Evolutionary conservation across 2,888 invertebrate genomes (phyloP).

Genomic region (Lepidocyrtinus sp.): DNA sequence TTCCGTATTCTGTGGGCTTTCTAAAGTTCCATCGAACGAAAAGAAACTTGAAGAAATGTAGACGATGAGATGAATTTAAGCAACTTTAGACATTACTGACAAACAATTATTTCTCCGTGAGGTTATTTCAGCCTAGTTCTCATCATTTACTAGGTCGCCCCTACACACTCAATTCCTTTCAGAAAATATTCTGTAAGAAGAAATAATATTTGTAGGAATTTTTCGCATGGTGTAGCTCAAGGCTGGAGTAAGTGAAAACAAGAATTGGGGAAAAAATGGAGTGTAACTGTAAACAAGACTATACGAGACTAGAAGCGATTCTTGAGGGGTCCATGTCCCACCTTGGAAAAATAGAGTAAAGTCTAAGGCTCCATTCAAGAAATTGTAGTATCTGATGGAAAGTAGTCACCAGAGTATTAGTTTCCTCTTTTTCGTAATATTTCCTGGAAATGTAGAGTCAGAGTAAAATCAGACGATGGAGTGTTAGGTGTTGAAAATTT

Average conservation of each 20-base stretch:
- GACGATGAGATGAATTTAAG: no score
- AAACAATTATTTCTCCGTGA: slow-evolving; percentile 15
- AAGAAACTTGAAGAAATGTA: no score
- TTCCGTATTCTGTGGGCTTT: no score
- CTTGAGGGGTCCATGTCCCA: slow-evolving; percentile 52
- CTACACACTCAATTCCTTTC: neutral
- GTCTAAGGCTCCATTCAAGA: neutral
- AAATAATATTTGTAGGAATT: slow-evolving; percentile 1
- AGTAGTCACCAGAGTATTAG: slow-evolving; percentile 57
- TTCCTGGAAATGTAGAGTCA: neutral
- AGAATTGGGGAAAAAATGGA: slow-evolving; percentile 31
- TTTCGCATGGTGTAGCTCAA: neutral
- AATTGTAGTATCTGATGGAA: slow-evolving; percentile 55
- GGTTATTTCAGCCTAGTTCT: neutral
- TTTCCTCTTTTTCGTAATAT: neutral
- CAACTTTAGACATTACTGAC: no score
- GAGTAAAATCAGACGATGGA: neutral
- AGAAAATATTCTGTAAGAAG: neutral
- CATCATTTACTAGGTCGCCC: neutral
- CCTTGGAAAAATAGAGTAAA: slow-evolving; percentile 26
- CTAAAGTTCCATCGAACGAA: no score
- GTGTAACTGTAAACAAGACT: slow-evolving; percentile 51
- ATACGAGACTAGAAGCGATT: slow-evolving; percentile 47
- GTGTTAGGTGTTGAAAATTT: slow-evolving; percentile 47
- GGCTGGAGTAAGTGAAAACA: neutral